Evolutionary conservation across 23 tunicate species (phyloP), one percentile per base, ranked within the genome.

Genomic region (Halocynthia aurantium): DNA sequence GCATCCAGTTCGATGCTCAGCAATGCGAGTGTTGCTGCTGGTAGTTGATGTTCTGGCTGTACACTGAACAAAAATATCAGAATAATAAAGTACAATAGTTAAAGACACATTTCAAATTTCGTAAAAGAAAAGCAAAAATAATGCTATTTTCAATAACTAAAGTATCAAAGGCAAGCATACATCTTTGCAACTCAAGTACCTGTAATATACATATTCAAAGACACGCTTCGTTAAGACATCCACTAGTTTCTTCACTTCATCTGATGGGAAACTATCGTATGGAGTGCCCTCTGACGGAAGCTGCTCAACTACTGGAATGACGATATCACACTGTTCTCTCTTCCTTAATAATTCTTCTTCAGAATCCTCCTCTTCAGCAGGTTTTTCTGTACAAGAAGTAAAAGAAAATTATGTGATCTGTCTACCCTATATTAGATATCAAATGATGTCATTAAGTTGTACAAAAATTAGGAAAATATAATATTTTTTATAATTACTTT

Each of bases 1-100:
- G 66, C 78, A 55, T 90, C 97, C 13, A 82, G 71, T 80, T 85
- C 84, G 31, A 90, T 77, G 81, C 77, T 90, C 20, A 90, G 81
- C 55, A 90, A 72, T 7, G 87, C 61, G 15, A 90, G 80, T 22
- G 83, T 79, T 17, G 97, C 77, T 71, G 81, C 78, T 55, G 61
- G 90, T 6, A 84, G 81, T 9, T 90, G 90, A 53, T 90, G 97
- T 22, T 90, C 90, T 9, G 97, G 97, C 49, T 76, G 77, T 12
- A 90, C 86, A 76, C 93, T 87, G 85, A 52, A 9, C 6, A 58
- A 58, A 18, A n/a, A 58, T 58, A 31, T 31, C 44, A 31, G 44
- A 58, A 13, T 58, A 58, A n/a, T 13, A 5, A 58, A 58, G 63
- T n/a, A 58, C 1, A 71, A 76, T 15, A 72, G 49, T 15, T 4